Conservation (phyloP, 1,140 invertebrate species). For the Euglossa dilemma region DNA sequence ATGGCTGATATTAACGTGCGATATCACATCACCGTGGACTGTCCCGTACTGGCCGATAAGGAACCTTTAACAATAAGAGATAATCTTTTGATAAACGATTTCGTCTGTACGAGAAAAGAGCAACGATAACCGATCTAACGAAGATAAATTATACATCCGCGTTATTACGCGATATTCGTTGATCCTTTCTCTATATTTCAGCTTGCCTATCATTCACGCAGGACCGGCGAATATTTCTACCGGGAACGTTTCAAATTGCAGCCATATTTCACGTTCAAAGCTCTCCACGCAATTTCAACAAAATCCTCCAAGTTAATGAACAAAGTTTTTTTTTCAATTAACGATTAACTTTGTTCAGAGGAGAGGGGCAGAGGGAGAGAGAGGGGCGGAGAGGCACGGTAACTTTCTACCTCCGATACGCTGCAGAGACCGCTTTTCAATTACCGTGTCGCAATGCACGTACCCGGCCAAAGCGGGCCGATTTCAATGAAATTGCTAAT, state of each 20-base stretch:
- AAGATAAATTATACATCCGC: no score
- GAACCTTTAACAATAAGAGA: conserved; percentile 83
- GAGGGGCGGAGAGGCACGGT: neutral
- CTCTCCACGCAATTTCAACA: neutral
- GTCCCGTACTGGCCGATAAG: conserved; percentile 92
- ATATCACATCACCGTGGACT: conserved; percentile 91
- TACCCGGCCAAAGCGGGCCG: neutral
- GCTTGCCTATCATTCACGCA: neutral
- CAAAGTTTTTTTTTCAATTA: conserved; percentile 20
- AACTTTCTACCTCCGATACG: neutral
- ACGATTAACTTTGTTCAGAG: neutral
- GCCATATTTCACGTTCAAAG: neutral
- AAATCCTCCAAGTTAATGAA: conserved; percentile 31
- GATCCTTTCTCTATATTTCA: neutral
- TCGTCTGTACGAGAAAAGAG: neutral
- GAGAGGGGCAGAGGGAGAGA: no score
- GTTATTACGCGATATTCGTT: neutral
- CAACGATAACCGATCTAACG: neutral
- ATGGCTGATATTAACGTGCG: conserved; percentile 93
- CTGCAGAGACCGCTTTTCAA: conserved; percentile 7
- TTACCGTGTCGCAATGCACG: neutral
- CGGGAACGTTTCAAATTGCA: conserved; percentile 1
- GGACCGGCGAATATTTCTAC: neutral
- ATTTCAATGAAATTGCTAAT: conserved; percentile 19
- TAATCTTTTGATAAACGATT: neutral